Base-by-base conservation (phyloP, 2,797 vertebrate species). In the Onychomys leucogaster region DNA sequence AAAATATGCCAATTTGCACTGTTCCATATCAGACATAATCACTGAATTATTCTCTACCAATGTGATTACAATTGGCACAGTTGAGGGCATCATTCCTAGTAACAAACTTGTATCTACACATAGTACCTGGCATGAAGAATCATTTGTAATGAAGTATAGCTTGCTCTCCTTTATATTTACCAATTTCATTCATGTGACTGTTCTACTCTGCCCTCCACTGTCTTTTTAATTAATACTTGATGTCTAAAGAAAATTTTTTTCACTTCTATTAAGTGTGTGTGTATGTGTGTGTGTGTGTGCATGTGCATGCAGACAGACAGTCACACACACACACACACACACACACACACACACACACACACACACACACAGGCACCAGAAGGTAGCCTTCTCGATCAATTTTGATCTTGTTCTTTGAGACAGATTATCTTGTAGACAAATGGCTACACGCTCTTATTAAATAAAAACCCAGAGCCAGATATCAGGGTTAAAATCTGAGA, bases 1-100 rank as follows among this genome's bases (percentile, higher is more conserved):
- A 94, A 94, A 89, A 75, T n/a, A 34, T 27, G 34, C 41, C 92
- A 85, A 41, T 86, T 91, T 94, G 67, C 7, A 57, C 46, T 32
- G 14, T 46, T 69, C 52, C 25, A 37, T 49, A 82, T 89, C 57
- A 94, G 63, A 69, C 25, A 59, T 76, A 83, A 83, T 85, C 82
- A 86, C 49, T 69, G 57, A 95, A 94, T 88, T 92, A 85, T 52
- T 77, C 80, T 89, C 61, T 1, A 16, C 67, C 61, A 85, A 65
- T 34, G 5, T 86, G 77, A 89, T 76, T 90, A 63, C 41, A 85
- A 12, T 77, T 77, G 37, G n/a, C 87, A 88, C 16, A 37, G 67
- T 7, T 5, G 41, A 76, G 49, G 34, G 4, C n/a, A 46, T 0
- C 3, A 52, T 21, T 84, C 25, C 75, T 49, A 84, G 29, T 73